Evolutionary conservation across 2,797 vertebrate species (phyloP).

Genomic region (Tympanoctomys barrerae): DNA sequence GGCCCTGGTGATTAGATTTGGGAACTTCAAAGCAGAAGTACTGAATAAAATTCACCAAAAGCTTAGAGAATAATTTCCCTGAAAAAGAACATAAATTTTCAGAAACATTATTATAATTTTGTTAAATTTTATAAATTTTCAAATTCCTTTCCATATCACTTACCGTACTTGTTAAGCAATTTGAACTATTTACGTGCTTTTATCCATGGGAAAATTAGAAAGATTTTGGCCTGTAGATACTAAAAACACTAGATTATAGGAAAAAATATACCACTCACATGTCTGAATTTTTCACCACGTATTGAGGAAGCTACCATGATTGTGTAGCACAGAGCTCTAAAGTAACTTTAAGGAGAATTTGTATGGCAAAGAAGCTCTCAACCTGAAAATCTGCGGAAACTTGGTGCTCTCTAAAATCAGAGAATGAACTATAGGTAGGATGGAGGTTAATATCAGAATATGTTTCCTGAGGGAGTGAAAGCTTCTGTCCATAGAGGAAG

Average conservation of each 20-base stretch:
- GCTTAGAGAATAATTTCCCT: neutral
- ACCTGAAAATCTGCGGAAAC: too few species aligned
- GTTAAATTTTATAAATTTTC: neutral
- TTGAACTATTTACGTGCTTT: slow-evolving; percentile 27
- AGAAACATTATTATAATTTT: slow-evolving; percentile 5
- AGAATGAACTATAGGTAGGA: too few species aligned
- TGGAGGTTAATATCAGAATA: too few species aligned
- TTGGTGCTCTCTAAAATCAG: too few species aligned
- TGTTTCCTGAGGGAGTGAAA: too few species aligned
- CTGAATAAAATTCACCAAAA: neutral
- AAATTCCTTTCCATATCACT: neutral
- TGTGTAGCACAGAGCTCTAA: slow-evolving; percentile 36
- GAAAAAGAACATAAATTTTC: neutral
- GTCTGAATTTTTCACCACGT: slow-evolving; percentile 23
- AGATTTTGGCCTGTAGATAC: slow-evolving; percentile 64
- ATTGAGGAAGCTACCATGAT: slow-evolving; percentile 38
- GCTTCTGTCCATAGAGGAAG: too few species aligned
- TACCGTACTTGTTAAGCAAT: slow-evolving; percentile 27
- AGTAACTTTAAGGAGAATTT: neutral
- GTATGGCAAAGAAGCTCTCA: too few species aligned
- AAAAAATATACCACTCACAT: neutral
- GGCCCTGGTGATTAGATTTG: too few species aligned
- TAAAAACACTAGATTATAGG: slow-evolving; percentile 57
- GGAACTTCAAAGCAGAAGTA: neutral
- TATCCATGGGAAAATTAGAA: neutral